Base-by-base conservation (phyloP, 2,113 vertebrate genomes). In the Entomyzon cyanotis region DNA sequence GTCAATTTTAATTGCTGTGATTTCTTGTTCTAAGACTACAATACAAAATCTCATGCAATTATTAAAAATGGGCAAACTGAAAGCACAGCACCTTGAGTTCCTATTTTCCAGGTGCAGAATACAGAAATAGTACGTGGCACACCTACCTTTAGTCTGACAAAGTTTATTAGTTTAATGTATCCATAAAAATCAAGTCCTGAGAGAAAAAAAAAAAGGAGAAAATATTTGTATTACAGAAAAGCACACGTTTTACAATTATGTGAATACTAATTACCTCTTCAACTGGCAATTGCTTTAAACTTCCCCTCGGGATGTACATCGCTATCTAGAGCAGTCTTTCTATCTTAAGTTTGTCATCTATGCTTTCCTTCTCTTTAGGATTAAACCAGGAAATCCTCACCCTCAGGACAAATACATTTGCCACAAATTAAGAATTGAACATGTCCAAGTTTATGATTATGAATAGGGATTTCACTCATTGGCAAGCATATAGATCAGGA, bases 161-260 rank as follows among this genome's bases (percentile, higher is more conserved):
- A 99, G 98, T 99, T 99, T 96, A 99, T 98, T 95, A 99, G 97
- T 83, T 99, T 99, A 91, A 99, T 94, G 68, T 99, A 99, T 63
- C 99, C 99, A 90, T 99, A 99, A 98, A 99, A 99, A 75, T 99
- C 99, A 70, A 99, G 98, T 92, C 97, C 99, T 99, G 67, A 24
- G 78, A 95, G 46, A 21, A 53, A 49, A 39, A 35, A 59, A 52
- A 94, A 47, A 59, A 2, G 5, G 3, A 28, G 5, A 39, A 12
- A 78, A 30, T 33, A 13, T 11, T 49, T n/a, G 4, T 13, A 18
- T 81, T 71, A 89, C 18, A 62, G 22, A 73, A 41, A 89, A 64
- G 5, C 14, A 30, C 17, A 89, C 2, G 12, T 88, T 95, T 95
- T 79, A 89, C 55, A 65, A 46, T n/a, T 12, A 47, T 5, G n/a